These are phyloP conservation scores for Saguinus midas DNA, from an alignment of 2,113 vertebrate species.

Conservation along the genomic window DNA sequence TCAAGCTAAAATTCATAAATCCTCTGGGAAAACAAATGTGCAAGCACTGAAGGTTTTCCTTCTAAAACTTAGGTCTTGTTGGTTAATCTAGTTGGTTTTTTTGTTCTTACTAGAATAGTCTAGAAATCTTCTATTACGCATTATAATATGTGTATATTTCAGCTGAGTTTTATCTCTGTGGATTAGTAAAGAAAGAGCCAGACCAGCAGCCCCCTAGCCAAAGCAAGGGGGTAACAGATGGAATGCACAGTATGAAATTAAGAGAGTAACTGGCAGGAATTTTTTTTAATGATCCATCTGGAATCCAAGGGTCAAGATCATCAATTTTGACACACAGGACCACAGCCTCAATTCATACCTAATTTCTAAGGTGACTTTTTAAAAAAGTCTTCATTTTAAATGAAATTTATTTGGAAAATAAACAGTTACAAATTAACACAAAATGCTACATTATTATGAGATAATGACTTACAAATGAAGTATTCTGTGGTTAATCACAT, in stretches of 20 bases:
- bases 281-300: slow-evolving; percentile 72
- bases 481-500: slow-evolving; percentile 1
- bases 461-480: background rate
- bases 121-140: background rate
- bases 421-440: background rate
- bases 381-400: background rate
- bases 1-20: background rate
- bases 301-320: slow-evolving; percentile 73
- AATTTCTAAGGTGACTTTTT: slow-evolving; percentile 60
- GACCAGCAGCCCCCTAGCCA: background rate
- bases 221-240: slow-evolving; percentile 69
- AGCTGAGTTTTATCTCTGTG: slow-evolving; percentile 20
- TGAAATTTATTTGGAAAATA: background rate
- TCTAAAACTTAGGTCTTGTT: background rate
- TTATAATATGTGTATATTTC: background rate
- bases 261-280: slow-evolving; percentile 61
- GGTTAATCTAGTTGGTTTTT: background rate
- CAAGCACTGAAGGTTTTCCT: background rate
- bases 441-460: background rate
- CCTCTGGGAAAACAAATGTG: background rate
- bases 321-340: slow-evolving; percentile 56
- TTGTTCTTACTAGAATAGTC: background rate
- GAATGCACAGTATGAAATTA: slow-evolving; percentile 73
- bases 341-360: slow-evolving; percentile 42
- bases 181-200: background rate